Evolutionary conservation across 2,888 invertebrate species (phyloP).

Genomic region (Salticus scenicus): DNA sequence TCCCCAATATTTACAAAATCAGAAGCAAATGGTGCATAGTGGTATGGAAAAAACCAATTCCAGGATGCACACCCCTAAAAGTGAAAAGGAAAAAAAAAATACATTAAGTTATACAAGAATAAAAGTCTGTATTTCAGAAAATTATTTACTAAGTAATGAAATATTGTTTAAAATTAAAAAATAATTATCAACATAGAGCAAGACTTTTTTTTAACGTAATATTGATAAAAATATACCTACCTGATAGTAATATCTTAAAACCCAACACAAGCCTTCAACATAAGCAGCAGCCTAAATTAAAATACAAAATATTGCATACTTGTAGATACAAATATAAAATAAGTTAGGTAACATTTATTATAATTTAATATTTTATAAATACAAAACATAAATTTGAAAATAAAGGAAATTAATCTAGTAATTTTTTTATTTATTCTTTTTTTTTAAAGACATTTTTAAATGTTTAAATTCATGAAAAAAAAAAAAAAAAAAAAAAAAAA

Average conservation of each 20-base stretch:
- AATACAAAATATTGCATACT: neutral
- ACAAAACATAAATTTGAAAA: no score
- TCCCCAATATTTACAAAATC: constrained; percentile 95
- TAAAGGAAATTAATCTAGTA: no score
- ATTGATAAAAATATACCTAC: constrained; percentile 72
- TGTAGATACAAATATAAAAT: no score
- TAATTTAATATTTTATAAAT: no score
- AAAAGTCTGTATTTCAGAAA: neutral
- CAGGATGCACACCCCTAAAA: constrained; percentile 93
- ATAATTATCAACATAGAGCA: neutral
- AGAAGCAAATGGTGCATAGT: constrained; percentile 99
- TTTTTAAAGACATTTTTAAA: no score
- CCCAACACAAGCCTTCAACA: constrained; percentile 97
- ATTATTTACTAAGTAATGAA: neutral
- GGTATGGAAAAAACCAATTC: constrained; percentile 99
- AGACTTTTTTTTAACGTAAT: neutral
- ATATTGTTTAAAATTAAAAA: neutral
- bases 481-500: no score
- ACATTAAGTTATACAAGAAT: neutral
- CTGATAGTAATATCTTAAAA: constrained; percentile 98
- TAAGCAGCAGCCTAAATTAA: constrained; percentile 78
- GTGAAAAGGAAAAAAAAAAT: constrained; percentile 21
- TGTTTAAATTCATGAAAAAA: no score
- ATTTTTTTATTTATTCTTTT: no score
- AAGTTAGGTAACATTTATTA: no score